Evolutionary conservation across 2,888 invertebrate species (phyloP), one percentile per base, ranked within the genome.

Genomic region (Ectemnius continuus): DNA sequence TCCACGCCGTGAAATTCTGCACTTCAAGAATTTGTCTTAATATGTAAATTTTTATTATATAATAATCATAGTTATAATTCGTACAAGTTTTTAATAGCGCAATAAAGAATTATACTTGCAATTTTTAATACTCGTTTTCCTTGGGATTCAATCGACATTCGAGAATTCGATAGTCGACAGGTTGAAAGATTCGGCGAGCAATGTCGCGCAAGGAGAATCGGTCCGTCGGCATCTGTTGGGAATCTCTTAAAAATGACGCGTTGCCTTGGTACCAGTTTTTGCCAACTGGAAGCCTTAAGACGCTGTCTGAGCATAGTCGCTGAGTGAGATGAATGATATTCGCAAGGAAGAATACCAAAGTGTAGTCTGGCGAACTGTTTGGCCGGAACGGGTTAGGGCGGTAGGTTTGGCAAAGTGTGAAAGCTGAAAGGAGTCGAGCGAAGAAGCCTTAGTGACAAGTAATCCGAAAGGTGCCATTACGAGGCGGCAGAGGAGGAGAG

Each of bases 401-500:
- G 52, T 14, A 14, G n/a, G 52, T 16, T 52, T 52, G 5, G n/a
- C 52, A 52, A 52, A 52, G 52, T 52, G 52, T 52, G 52, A 52
- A 52, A 16, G 52, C 52, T 52, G 16, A 52, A 52, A 52, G 52
- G 16, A 76, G 63, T 64, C 61, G 61, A 67, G 70, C 63, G 62
- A 48, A 61, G 62, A 48, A 61, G 58, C 61, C 58, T 62, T 45
- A 28, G 67, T 63, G 48, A 18, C 46, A 58, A 20, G 52, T 69
- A 73, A 73, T 61, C 62, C 61, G 8, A 36, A 8, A 58, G 59
- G 58, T 23, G 23, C 36, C 36, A 52, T 63, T 56, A 56, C 52
- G 28, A 56, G n/a, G 26, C 56, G 28, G n/a, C 28, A 59, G 60
- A 48, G 57, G 59, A 59, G 63, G 20, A 61, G 61, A 60, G 66